phyloP scores from a whole-genome alignment of 2,888 invertebrate genomes.

The Erynnis tages region DNA sequence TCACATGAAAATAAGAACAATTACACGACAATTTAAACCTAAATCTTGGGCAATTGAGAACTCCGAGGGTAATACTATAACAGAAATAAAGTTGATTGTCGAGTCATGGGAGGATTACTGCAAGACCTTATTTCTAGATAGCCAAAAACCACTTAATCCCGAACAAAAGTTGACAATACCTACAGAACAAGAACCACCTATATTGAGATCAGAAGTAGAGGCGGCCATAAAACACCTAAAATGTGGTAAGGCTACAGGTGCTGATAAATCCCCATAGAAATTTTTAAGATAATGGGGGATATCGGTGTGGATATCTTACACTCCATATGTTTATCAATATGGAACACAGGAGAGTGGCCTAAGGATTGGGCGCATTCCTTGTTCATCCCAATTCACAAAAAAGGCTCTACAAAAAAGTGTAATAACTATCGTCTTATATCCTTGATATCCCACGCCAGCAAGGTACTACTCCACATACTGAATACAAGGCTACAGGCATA shows the following conservation, averaged over 20 bases:
- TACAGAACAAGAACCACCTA: constrained; percentile 1
- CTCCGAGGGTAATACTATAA: not conserved
- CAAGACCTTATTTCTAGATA: not conserved
- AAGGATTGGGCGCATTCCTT: constrained; percentile 17
- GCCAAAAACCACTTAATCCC: too few relatives aligned
- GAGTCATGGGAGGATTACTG: not conserved
- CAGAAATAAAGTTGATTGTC: not conserved
- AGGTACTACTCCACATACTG: not conserved
- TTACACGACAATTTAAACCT: not conserved
- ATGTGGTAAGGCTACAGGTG: constrained; percentile 4
- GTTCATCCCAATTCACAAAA: not conserved
- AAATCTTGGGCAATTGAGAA: constrained; percentile 1
- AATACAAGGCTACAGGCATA: not conserved
- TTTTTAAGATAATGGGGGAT: constrained; percentile 6
- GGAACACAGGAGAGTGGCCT: constrained; percentile 18
- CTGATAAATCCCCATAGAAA: constrained; percentile 16
- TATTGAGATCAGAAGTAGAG: constrained; percentile 5
- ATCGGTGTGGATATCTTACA: constrained; percentile 5
- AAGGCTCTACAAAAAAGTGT: constrained; percentile 1
- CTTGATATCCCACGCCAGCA: not conserved
- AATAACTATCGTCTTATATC: not conserved
- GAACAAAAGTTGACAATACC: too few relatives aligned
- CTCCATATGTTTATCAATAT: not conserved
- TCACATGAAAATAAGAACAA: not conserved
- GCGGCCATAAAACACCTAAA: constrained; percentile 22